phyloP scores from a whole-genome alignment of 1,140 invertebrate species.

The Meteorus sp. region DNA sequence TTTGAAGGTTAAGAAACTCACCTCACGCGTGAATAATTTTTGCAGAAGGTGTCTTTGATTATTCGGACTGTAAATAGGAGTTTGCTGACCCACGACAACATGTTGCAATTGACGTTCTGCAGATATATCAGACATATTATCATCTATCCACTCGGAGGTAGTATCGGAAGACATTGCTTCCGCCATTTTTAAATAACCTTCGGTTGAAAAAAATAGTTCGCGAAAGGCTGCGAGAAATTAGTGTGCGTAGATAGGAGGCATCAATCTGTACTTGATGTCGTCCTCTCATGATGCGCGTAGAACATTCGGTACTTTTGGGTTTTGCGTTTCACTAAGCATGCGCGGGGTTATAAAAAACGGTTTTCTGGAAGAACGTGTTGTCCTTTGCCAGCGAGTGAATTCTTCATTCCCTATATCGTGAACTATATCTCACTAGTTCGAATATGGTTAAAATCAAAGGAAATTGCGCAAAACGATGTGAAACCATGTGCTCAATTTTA shows the following conservation, averaged over 20 bases:
- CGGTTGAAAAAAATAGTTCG: not conserved
- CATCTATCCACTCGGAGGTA: conserved; percentile 56
- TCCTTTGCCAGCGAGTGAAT: no score
- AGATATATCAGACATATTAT: conserved; percentile 55
- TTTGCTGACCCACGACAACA: conserved; percentile 49
- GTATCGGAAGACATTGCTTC: conserved; percentile 56
- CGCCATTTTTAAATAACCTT: conserved; percentile 7
- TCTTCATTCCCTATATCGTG: no score
- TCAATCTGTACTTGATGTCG: no score
- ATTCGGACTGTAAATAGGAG: conserved; percentile 36
- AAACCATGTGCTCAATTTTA: no score
- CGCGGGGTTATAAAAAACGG: no score
- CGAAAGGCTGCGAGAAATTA: not conserved
- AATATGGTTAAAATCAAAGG: no score
- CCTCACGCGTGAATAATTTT: conserved; percentile 53
- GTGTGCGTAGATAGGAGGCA: conserved; percentile 1
- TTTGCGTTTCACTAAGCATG: no score
- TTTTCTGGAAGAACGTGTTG: no score
- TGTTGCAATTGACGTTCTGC: conserved; percentile 48
- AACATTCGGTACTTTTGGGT: no score
- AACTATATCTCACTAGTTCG: no score
- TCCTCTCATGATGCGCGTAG: no score
- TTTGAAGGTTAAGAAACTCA: conserved; percentile 42
- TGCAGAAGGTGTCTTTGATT: conserved; percentile 48
- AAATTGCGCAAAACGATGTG: no score